These are phyloP conservation scores for Melieria omissa DNA, from an alignment of 2,888 invertebrate species.

Conservation along the genomic window DNA sequence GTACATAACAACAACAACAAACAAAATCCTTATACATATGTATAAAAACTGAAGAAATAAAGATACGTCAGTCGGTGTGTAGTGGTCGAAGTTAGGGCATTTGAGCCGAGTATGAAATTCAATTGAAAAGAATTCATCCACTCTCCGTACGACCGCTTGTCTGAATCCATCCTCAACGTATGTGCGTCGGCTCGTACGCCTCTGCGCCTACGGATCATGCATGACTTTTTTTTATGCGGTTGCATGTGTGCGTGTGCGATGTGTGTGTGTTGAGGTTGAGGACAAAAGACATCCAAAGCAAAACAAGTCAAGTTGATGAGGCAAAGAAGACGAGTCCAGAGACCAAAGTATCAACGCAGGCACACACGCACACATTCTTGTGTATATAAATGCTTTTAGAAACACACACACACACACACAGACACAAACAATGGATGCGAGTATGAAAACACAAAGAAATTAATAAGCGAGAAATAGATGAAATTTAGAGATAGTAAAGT, in stretches of 20 bases:
- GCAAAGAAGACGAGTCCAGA: no score
- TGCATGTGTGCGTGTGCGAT: no score
- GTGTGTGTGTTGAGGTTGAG: background rate
- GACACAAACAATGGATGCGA: constrained; percentile 11
- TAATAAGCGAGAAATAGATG: background rate
- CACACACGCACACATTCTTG: background rate
- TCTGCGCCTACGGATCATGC: no score
- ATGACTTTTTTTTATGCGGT: no score
- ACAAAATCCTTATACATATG: constrained; percentile 3
- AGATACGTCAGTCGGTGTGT: constrained; percentile 7
- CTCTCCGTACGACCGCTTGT: no score
- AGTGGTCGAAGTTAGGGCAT: background rate
- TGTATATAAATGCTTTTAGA: background rate
- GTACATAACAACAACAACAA: background rate
- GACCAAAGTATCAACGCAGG: background rate
- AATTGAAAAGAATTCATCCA: constrained; percentile 19
- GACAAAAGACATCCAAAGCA: constrained; percentile 8
- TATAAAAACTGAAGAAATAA: constrained; percentile 27
- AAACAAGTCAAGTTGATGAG: constrained; percentile 11
- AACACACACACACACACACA: background rate
- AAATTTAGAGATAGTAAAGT: no score
- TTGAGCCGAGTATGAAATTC: constrained; percentile 20
- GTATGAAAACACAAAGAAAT: constrained; percentile 2
- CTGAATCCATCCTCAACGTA: no score
- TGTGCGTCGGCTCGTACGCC: no score